These are phyloP conservation scores for Torymus aiolomorphi DNA, from an alignment of 2,888 invertebrate genomes.

Conservation along the genomic window DNA sequence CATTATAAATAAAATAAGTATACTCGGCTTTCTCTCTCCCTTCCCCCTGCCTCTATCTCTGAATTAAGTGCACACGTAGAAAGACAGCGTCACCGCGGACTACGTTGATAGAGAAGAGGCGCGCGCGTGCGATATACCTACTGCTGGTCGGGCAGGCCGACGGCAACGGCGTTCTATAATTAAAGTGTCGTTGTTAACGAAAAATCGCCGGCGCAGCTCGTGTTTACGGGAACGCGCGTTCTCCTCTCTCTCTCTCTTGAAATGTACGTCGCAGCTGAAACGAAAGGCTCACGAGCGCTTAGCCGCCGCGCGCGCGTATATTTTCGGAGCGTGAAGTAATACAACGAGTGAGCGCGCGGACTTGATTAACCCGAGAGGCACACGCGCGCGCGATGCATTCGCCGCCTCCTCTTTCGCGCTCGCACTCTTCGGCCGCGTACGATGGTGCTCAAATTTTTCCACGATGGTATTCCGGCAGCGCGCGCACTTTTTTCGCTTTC, in stretches of 20 bases:
- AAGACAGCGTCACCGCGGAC: neutral
- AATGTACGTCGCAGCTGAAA: conserved; percentile 31
- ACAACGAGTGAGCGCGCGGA: conserved; percentile 13
- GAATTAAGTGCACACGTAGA: neutral
- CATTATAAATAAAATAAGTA: no score
- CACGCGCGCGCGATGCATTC: neutral
- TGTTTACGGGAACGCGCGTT: conserved; percentile 20
- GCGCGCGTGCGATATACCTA: neutral
- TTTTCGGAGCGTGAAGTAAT: conserved; percentile 57
- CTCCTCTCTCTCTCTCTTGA: conserved; percentile 5
- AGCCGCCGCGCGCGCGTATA: conserved; percentile 8
- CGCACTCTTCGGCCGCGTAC: neutral
- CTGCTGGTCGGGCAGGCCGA: conserved; percentile 12
- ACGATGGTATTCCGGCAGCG: no score
- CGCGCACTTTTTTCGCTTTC: no score
- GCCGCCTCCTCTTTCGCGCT: neutral
- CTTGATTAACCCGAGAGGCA: conserved; percentile 42
- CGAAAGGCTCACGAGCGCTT: conserved; percentile 1
- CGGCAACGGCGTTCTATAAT: conserved; percentile 42
- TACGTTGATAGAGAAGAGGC: conserved; percentile 11
- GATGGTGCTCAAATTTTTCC: no score
- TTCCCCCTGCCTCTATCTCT: neutral
- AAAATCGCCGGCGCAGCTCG: conserved; percentile 35
- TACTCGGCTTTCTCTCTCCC: neutral
- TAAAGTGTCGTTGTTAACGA: conserved; percentile 53